Evolutionary conservation across 2,113 vertebrate species (phyloP).

Genomic region (Calonectris borealis): DNA sequence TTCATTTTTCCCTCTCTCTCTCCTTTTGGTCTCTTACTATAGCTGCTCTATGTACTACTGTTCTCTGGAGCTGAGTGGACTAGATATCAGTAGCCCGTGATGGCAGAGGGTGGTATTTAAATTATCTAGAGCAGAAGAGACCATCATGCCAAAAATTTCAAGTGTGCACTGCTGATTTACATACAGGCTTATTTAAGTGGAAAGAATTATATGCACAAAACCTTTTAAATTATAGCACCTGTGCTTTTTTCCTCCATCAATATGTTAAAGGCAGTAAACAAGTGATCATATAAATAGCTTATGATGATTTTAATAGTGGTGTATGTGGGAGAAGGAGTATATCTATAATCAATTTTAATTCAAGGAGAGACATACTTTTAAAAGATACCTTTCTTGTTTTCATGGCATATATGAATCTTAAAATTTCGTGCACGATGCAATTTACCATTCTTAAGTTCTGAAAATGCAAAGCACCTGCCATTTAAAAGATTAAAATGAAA

Average conservation of each 20-base stretch:
- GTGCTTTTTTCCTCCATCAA: not conserved
- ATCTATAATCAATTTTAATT: not conserved
- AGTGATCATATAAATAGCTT: not conserved
- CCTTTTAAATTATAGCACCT: not conserved
- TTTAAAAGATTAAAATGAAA: not conserved
- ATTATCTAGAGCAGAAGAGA: not conserved
- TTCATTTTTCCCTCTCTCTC: not conserved
- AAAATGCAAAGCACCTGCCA: not conserved
- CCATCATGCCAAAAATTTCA: not conserved
- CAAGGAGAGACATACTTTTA: not conserved
- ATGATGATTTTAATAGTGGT: not conserved
- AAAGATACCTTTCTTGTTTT: not conserved
- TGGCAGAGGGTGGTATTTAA: not conserved
- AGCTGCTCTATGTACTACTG: too few species aligned
- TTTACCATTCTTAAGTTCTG: not conserved
- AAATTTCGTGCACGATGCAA: rapidly evolving
- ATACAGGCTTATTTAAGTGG: not conserved
- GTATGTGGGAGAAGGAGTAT: rapidly evolving
- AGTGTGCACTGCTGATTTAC: not conserved
- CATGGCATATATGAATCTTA: not conserved
- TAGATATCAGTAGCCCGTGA: not conserved
- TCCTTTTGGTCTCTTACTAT: not conserved
- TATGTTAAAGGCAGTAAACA: not conserved
- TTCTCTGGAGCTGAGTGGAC: not conserved
- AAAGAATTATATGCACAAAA: not conserved